Conservation (phyloP, 2,113 vertebrate species). For the Ursus arctos region DNA sequence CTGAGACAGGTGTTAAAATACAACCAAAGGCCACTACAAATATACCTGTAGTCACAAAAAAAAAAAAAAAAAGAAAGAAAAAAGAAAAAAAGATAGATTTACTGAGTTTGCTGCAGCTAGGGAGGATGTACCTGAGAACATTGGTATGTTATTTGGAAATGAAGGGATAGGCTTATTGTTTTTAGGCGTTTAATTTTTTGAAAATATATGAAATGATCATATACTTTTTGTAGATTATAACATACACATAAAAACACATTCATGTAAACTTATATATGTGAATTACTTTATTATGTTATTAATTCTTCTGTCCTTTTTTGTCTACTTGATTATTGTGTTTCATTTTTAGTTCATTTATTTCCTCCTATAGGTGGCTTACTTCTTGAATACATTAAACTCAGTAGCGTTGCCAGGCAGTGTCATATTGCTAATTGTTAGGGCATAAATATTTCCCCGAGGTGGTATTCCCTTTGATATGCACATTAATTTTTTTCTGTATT, state of each 20-base stretch:
- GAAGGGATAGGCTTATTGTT: background rate
- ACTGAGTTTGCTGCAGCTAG: background rate
- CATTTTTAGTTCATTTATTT: background rate
- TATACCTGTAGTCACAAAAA: background rate
- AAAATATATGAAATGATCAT: background rate
- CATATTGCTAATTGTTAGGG: background rate
- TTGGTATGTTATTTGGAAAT: background rate
- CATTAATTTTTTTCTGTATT: background rate
- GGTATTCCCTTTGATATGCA: background rate
- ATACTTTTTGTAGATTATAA: background rate
- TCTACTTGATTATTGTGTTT: background rate
- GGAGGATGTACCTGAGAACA: background rate
- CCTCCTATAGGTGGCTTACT: background rate
- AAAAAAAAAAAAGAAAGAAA: background rate
- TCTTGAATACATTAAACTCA: background rate
- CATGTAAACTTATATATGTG: background rate
- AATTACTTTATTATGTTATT: background rate
- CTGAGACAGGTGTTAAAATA: conserved; percentile 43
- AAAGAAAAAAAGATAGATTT: background rate
- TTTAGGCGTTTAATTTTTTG: background rate
- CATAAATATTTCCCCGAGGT: background rate
- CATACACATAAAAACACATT: background rate
- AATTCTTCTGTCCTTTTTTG: background rate
- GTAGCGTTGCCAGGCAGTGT: background rate
- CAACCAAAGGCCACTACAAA: conserved; percentile 1